Conservation (phyloP, 2,113 vertebrate genomes). For the Grallaria varia region DNA sequence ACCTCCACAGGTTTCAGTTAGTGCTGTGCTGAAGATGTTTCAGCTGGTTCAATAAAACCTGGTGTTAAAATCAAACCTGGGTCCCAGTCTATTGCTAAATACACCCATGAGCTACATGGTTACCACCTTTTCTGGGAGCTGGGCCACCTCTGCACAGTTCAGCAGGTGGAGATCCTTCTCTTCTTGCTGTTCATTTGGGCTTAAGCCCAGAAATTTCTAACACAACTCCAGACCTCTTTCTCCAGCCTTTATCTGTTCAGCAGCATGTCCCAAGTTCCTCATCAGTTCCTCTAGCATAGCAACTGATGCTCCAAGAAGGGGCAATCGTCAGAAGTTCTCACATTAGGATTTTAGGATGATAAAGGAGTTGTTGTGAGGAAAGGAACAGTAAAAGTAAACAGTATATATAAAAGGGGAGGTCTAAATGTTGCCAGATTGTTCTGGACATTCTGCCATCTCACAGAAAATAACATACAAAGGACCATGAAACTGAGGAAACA, state of each 20-base stretch:
- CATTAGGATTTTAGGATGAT: neutral
- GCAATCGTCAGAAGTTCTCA: neutral
- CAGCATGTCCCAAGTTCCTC: neutral
- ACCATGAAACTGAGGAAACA: neutral
- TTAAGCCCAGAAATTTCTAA: neutral
- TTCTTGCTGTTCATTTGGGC: neutral
- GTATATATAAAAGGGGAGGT: neutral
- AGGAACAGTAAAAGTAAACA: neutral
- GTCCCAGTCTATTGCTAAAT: neutral
- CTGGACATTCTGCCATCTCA: neutral
- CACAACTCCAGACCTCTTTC: neutral
- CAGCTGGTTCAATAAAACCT: neutral
- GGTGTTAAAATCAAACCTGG: neutral
- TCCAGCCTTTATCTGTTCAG: neutral
- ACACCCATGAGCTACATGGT: neutral
- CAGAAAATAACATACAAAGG: neutral
- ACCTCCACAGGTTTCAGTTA: neutral
- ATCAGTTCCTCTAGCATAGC: neutral
- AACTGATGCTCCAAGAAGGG: neutral
- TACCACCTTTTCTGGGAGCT: neutral
- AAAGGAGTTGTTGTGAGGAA: neutral
- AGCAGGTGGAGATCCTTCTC: neutral
- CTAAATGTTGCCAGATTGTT: neutral
- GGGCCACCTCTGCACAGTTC: neutral
- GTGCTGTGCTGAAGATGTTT: neutral